Base-by-base conservation (phyloP, 2,888 invertebrate genomes). In the Machimus rusticus region DNA sequence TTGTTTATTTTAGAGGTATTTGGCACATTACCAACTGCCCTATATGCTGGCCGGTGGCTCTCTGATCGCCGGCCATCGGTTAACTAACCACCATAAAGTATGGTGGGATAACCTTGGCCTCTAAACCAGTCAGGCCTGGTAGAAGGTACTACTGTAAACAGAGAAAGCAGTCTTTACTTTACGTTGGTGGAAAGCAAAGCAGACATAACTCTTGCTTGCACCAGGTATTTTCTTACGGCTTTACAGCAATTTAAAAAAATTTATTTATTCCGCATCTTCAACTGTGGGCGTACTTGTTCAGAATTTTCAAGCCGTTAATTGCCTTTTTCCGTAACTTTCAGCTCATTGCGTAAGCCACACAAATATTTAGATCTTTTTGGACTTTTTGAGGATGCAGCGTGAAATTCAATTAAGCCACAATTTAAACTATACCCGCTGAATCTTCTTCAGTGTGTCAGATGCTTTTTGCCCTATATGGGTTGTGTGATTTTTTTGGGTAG, bases 31-130 rank as follows among this genome's bases (percentile, higher is more conserved):
- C 51, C 79, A 79, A 28, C 23, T 55, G 79, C 79, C 79, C 79
- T 79, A 79, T 79, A 79, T 79, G 79, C 51, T 51, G 51, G 12
- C 46, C 79, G 19, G 23, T 23, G 46, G 78, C 55, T 55, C 55
- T 55, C 6, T 9, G 23, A 31, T 23, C n/a, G 12, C 14, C n/a
- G 78, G 16, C 79, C 28, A 16, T 51, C 51, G 31, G 23, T 23
- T 66, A 12, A 66, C 23, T 23, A 23, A 66, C 31, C 51, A 46
- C 14, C 46, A 55, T 55, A 66, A 66, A 12, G 28, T 66, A 66
- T 66, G 66, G 79, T 31, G 51, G 28, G 51, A n/a, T 51, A 79
- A 79, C 79, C 79, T 79, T 79, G 79, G 79, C 79, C 79, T 79
- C 79, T 79, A 79, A 79, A 79, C 79, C 79, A 51, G 55, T 55